A percentile compares a stretch with the other conserved stretches of the same genome.
Conservation (phyloP, 35 echinoderm and acorn worm genomes). For the Acanthaster planci region DNA sequence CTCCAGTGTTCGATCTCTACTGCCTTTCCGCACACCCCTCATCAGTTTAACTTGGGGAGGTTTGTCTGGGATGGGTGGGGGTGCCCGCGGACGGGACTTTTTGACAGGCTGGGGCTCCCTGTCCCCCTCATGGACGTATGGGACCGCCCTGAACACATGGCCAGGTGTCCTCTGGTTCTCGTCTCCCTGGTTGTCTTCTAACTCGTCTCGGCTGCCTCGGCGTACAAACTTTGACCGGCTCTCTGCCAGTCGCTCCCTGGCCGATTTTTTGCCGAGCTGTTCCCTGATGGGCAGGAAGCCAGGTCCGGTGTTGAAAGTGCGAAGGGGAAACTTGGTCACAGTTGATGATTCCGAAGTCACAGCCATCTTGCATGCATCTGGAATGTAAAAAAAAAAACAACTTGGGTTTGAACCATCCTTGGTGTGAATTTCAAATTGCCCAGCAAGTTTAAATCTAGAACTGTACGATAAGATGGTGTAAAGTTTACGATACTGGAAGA, state of each 20-base stretch:
- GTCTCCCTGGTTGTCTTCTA: background rate
- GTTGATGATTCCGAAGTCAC: slow-evolving; percentile 1
- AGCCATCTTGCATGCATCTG: slow-evolving; percentile 7
- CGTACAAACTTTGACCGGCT: slow-evolving; percentile 46
- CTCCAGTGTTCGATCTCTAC: slow-evolving; percentile 19
- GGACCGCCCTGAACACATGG: background rate
- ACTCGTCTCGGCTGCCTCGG: slow-evolving; percentile 26
- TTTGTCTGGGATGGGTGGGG: background rate
- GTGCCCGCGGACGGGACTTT: background rate
- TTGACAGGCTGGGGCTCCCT: background rate
- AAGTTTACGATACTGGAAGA: too few relatives aligned
- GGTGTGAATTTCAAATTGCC: too few relatives aligned
- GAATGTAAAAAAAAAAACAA: background rate
- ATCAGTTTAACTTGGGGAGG: background rate
- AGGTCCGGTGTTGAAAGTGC: slow-evolving; percentile 61
- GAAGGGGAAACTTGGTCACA: slow-evolving; percentile 33
- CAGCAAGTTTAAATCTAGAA: too few relatives aligned
- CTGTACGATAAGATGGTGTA: too few relatives aligned
- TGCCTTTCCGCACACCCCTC: background rate
- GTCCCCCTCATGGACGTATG: background rate
- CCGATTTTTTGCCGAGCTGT: slow-evolving; percentile 16
- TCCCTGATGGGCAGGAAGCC: slow-evolving; percentile 29
- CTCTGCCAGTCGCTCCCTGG: slow-evolving; percentile 52
- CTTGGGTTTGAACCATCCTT: too few relatives aligned
- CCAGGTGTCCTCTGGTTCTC: background rate